phyloP scores from a whole-genome alignment of 2,888 invertebrate genomes.

The Tenthredo livida region DNA sequence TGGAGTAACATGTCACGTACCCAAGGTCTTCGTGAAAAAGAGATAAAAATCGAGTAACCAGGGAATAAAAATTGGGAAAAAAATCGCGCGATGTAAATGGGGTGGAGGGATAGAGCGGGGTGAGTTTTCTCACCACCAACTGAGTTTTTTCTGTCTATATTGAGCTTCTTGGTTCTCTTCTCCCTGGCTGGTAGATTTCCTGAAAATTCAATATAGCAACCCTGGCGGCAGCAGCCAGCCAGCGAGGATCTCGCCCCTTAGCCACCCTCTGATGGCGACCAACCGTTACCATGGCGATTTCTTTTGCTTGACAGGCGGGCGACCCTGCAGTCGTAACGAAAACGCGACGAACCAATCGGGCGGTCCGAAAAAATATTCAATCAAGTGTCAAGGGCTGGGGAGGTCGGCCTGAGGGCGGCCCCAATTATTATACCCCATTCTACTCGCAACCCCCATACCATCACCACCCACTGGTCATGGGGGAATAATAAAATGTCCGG shows the following conservation, averaged over 20 bases:
- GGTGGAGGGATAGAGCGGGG: conserved; percentile 57
- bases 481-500: conserved; percentile 76
- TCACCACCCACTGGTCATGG: conserved; percentile 63
- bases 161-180: conserved; percentile 22
- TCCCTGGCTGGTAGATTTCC: conserved; percentile 62
- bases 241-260: conserved; percentile 58
- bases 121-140: conserved; percentile 28
- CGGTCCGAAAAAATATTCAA: conserved; percentile 77
- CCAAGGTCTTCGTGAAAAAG: background rate
- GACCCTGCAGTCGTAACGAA: conserved; percentile 65
- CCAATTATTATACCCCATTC: conserved; percentile 62
- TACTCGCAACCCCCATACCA: conserved; percentile 24
- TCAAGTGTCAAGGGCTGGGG: conserved; percentile 76
- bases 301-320: conserved; percentile 76
- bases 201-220: conserved; percentile 72
- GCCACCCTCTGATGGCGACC: conserved; percentile 62
- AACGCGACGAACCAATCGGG: conserved; percentile 75
- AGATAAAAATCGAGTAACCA: background rate
- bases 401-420: conserved; percentile 59
- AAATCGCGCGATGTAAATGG: conserved; percentile 48
- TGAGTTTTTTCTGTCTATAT: conserved; percentile 30
- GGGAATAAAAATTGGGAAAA: background rate
- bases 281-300: conserved; percentile 76
- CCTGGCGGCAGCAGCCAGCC: conserved; percentile 17
- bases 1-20: background rate